Evolutionary conservation across 2,888 invertebrate genomes (phyloP).

Genomic region (Hecatera dysodea): DNA sequence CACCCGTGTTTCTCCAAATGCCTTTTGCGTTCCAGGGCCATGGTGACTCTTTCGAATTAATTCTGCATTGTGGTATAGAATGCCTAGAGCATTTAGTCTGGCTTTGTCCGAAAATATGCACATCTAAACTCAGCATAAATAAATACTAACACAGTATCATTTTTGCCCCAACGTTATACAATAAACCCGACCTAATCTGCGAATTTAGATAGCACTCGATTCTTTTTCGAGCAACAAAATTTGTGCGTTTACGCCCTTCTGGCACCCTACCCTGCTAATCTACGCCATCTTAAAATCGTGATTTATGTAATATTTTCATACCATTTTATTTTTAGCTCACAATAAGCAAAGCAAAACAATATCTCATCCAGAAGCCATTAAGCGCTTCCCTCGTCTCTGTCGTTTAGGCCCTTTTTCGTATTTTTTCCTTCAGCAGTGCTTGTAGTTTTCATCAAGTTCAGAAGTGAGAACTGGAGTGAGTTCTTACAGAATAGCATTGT

Average conservation of each 20-base stretch:
- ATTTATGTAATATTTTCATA: conserved; percentile 37
- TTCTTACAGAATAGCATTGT: too few species aligned
- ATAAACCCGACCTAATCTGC: background rate
- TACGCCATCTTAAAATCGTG: conserved; percentile 19
- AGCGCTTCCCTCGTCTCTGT: background rate
- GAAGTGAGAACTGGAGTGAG: too few species aligned
- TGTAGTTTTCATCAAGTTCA: too few species aligned
- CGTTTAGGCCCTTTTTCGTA: background rate
- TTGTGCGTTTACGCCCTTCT: background rate
- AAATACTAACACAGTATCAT: too few species aligned
- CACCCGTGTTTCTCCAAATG: too few species aligned
- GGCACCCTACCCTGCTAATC: background rate
- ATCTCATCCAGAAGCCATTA: conserved; percentile 47
- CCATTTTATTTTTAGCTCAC: conserved; percentile 25
- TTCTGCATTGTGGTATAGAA: too few species aligned
- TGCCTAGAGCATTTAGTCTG: too few species aligned
- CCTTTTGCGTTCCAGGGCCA: too few species aligned
- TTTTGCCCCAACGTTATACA: background rate
- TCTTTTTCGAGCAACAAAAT: background rate
- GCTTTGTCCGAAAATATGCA: too few species aligned
- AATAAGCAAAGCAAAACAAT: conserved; percentile 51
- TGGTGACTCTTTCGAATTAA: too few species aligned
- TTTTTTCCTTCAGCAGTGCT: background rate
- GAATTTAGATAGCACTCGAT: background rate
- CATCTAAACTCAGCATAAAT: too few species aligned